A percentile compares a stretch with the other conserved stretches of the same genome.
Conservation (phyloP, 2,888 invertebrate genomes). For the Lamellibrachia satsuma region DNA sequence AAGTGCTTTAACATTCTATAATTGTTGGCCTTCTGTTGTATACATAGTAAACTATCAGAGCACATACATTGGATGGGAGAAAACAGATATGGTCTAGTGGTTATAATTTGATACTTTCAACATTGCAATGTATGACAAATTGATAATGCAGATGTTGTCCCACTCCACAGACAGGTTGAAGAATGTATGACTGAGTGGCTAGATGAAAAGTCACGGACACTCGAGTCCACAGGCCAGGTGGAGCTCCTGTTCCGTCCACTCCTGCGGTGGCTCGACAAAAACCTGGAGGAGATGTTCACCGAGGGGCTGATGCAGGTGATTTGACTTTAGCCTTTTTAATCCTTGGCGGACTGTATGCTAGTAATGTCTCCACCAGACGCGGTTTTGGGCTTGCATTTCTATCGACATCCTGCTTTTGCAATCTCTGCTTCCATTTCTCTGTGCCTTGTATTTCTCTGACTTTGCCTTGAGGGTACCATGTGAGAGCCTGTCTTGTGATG, state of each 20-base stretch:
- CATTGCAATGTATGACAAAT: neutral
- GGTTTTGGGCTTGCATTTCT: too few species aligned
- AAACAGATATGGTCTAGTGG: neutral
- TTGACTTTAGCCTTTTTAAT: neutral
- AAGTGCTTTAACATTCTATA: too few species aligned
- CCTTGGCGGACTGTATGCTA: neutral
- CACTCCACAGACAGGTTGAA: neutral
- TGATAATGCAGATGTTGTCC: neutral
- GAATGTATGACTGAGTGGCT: neutral
- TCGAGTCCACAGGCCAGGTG: constrained; percentile 44
- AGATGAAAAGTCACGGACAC: constrained; percentile 35
- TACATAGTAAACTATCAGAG: neutral
- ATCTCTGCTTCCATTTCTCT: too few species aligned
- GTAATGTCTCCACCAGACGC: too few species aligned
- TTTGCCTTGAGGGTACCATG: too few species aligned
- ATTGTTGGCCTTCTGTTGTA: neutral
- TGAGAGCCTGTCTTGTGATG: too few species aligned
- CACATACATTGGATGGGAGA: neutral
- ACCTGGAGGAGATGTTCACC: constrained; percentile 62
- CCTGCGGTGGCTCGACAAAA: constrained; percentile 64
- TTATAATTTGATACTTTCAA: neutral
- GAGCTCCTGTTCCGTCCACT: constrained; percentile 63
- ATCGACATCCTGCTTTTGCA: too few species aligned
- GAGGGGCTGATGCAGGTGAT: constrained; percentile 54
- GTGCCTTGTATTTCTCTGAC: too few species aligned